Evolutionary conservation across 2,888 invertebrate species (phyloP), one percentile per base, ranked within the genome.

Genomic region (Cinara cedri): DNA sequence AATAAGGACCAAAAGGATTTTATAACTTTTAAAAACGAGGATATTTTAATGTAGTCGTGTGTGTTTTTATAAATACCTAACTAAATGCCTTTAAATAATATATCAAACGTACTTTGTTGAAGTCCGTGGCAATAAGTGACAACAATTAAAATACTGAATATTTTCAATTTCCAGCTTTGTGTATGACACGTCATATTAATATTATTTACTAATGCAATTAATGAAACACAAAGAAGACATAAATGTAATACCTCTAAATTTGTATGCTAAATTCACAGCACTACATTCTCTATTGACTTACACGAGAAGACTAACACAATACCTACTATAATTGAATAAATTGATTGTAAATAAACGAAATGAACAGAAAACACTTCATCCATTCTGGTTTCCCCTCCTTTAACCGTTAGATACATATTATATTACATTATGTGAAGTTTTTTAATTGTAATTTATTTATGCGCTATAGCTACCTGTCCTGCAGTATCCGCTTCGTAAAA

Each of bases 351-450:
- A 26, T 60, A 57, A 65, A 65, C 13, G 24, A 57, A 51, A 57
- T 49, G 34, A 42, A 49, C n/a, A 49, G 57, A 78, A 78, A 75
- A 34, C 13, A 51, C 13, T 14, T 13, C 34, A 34, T 65, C 63
- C 21, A 78, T 68, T 60, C 78, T 78, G 60, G 78, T 78, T 68
- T 21, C 68, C 70, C 76, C 70, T 13, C 51, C 19, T 34, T n/a
- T 42, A 65, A 75, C 19, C 57, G 10, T 9, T 19, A 49, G 16
- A 14, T 26, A 66, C 21, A 51, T 21, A 46, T 34, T 34, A 34
- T 34, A 34, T 34, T 34, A 34, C 34, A 34, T 66, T 55, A 66
- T 46, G 16, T 19, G 21, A n/a, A n/a, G 26, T 19, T 68, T 65
- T 68, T 11, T 2, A 76, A 57, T 26, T 65, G 44, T 63, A 21